Evolutionary conservation across 2,113 vertebrate genomes (phyloP), one percentile per base, ranked within the genome.

Genomic region (Clarias macrocephalus): DNA sequence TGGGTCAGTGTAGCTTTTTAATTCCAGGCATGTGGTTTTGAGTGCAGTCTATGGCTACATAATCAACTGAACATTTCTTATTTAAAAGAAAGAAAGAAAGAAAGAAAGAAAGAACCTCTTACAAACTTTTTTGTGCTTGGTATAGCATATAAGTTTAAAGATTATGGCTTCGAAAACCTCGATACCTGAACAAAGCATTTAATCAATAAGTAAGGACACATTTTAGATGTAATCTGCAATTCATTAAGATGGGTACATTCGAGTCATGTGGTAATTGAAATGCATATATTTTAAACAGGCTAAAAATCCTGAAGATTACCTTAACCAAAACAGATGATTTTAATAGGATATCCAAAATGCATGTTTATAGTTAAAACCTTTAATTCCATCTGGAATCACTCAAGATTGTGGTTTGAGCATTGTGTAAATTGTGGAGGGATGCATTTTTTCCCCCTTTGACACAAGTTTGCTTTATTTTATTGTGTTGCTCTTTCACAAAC

Each of bases 281-380:
- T 80, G 54, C 54, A 59, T 28, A 33, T 33, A 33, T 42, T 73
- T 42, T 42, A 73, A 21, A 42, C 19, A 21, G 33, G 70, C 18
- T 11, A 56, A 59, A 30, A 80, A 56, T 52, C 42, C 33, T 76
- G 42, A 5, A 80, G 16, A 59, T 18, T 59, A 30, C 52, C 54
- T 19, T 30, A 80, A 59, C 52, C 56, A 80, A 59, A 28, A 81
- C 57, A 81, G 79, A 16, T 81, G 79, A 81, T 81, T 81, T 81
- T 81, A 62, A 81, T 13, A 3, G 28, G 76, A 80, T 59, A 30
- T 57, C 6, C 11, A 10, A 30, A 79, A 54, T 2, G 48, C 10
- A 18, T 79, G 73, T 33, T 30, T 1, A 59, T 28, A 30, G 77
- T 80, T 80, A 80, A 80, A 62, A 60, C 9, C 54, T 62, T 62